Evolutionary conservation across 37 sponge, comb jelly and placozoan species (phyloP).

Genomic region (Aplysina aerophoba): DNA sequence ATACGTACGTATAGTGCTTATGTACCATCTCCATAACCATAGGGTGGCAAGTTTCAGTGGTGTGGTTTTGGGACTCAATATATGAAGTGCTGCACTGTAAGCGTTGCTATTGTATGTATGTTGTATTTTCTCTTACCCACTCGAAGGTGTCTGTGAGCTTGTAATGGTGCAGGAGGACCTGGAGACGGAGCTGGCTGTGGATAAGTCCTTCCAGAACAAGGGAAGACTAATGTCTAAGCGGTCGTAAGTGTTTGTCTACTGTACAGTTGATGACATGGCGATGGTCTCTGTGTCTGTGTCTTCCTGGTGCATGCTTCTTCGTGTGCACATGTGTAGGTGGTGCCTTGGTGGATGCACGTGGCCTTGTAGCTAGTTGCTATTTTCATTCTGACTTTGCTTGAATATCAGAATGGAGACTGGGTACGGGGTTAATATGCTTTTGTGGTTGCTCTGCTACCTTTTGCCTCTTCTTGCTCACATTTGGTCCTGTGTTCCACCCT

Average conservation of each 20-base stretch:
- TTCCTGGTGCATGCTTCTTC: background rate
- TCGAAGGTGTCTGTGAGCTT: slow-evolving; percentile 75
- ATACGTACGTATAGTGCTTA: too few relatives aligned
- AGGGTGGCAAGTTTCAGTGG: too few relatives aligned
- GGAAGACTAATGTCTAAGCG: slow-evolving; percentile 44
- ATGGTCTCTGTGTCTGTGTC: background rate
- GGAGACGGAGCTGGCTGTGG: slow-evolving; percentile 77
- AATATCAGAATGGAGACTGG: background rate
- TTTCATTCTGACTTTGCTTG: background rate
- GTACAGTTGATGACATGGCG: background rate
- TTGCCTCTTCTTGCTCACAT: background rate
- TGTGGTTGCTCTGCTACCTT: background rate
- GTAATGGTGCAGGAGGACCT: slow-evolving; percentile 85
- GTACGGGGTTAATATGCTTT: background rate
- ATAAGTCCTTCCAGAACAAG: slow-evolving; percentile 63
- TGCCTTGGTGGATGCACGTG: background rate
- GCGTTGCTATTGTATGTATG: too few relatives aligned
- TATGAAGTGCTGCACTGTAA: background rate
- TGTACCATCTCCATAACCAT: too few relatives aligned
- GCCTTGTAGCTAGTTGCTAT: background rate
- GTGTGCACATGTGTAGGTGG: background rate
- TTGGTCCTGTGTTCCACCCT: background rate
- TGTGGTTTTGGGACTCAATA: background rate
- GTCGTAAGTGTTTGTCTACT: slow-evolving; percentile 54
- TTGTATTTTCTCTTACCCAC: background rate